Base-by-base conservation (phyloP, 1,140 invertebrate species). In the Brachionus manjavacas region DNA sequence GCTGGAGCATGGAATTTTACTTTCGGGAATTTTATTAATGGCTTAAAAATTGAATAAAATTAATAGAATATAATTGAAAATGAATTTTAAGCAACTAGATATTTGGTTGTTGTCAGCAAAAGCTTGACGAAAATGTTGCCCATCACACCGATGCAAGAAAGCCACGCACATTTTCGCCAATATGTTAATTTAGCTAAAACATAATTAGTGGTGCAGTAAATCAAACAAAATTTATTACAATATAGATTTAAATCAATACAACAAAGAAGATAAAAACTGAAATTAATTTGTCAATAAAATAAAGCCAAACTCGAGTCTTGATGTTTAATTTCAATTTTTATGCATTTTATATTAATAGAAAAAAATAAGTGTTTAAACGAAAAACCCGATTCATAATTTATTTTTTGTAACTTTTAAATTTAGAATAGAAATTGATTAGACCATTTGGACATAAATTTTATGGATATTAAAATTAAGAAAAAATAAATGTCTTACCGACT, bases 381-480 rank as follows among this genome's bases (percentile, higher is more conserved):
- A 68, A 68, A 68, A 68, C 66, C 66, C 66, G 66, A 68, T 31
- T 68, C 66, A 68, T 46, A 46, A 14, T 46, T 68, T 68, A 35
- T 68, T 31, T 68, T 68, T 68, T 68, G 66, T 68, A 68, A 68
- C 66, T 68, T 68, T 68, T 35, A 28, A 68, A 68, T 68, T 68
- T 68, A 68, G 6, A 68, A 68, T 68, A 68, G 66, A 68, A 68
- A 68, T 68, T 68, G 25, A 68, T 68, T 68, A 68, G 66, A 68
- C 25, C 14, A 31, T 64, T 14, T 31, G 66, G 66, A 68, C 31
- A 39, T n/a, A 39, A 28, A 31, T 68, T 68, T 31, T n/a, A 31
- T 39, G 11, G 31, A 12, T 68, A 31, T 68, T 68, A 31, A 31
- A 68, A 66, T 23, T 28, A 14, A 31, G 35, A 68, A 31, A 68